Conservation (phyloP, 2,888 invertebrate species). For the Leistus spinibarbis region DNA sequence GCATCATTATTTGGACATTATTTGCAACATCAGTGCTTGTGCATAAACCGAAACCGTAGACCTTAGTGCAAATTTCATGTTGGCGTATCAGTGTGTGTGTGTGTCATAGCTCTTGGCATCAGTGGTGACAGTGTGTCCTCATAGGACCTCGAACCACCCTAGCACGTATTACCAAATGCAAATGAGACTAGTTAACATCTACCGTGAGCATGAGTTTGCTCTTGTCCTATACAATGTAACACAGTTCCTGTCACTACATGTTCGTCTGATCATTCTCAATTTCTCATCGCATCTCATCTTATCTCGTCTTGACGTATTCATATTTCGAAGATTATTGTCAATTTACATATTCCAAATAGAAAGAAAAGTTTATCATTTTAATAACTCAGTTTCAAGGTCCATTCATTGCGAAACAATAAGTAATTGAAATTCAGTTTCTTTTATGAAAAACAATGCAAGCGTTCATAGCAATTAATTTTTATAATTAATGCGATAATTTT, state of each 20-base stretch:
- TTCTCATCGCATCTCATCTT: background rate
- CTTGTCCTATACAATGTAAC: background rate
- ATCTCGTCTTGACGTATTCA: background rate
- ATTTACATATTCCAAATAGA: background rate
- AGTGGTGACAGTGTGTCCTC: background rate
- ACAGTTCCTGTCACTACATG: conserved; percentile 5
- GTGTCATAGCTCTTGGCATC: conserved; percentile 4
- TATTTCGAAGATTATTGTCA: background rate
- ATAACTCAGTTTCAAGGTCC: background rate
- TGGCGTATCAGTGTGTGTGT: background rate
- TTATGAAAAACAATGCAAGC: too few relatives aligned
- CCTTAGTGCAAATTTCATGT: conserved; percentile 3
- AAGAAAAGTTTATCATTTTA: background rate
- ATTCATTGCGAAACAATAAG: too few relatives aligned
- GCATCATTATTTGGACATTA: background rate
- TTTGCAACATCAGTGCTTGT: background rate
- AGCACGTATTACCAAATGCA: conserved; percentile 10
- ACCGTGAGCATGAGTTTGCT: conserved; percentile 1
- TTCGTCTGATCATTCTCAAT: background rate
- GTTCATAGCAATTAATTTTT: too few relatives aligned
- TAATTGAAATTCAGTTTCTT: too few relatives aligned
- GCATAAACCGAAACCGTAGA: background rate
- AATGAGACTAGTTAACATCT: conserved; percentile 12
- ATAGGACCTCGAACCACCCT: background rate
- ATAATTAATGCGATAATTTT: too few relatives aligned